phyloP scores from a whole-genome alignment of 2,113 vertebrate species.

The Bagarius yarrelli region DNA sequence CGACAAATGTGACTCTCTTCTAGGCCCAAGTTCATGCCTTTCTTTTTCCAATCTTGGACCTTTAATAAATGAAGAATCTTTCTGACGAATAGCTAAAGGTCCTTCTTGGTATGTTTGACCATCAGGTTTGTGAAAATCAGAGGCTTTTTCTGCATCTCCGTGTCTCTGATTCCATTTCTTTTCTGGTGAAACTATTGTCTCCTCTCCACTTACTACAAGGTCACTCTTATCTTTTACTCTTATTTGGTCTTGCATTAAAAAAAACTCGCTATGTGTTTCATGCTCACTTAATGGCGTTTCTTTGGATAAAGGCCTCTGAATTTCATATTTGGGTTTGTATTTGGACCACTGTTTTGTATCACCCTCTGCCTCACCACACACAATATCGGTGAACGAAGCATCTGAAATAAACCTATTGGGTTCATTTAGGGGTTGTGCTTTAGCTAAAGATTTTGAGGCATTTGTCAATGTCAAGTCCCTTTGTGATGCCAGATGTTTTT shows the following conservation, averaged over 20 bases:
- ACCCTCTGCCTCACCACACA: constrained; percentile 43
- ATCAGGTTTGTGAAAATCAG: constrained; percentile 44
- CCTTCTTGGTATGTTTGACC: constrained; percentile 31
- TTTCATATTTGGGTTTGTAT: constrained; percentile 39
- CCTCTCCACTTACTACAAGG: constrained; percentile 68
- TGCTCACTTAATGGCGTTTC: background rate
- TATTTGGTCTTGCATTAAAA: constrained; percentile 43
- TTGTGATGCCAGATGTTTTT: background rate
- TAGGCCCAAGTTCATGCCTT: constrained; percentile 44
- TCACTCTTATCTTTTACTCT: constrained; percentile 65
- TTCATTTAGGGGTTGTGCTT: background rate
- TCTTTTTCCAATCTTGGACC: constrained; percentile 58
- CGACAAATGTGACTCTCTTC: constrained; percentile 67
- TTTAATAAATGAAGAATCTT: constrained; percentile 36
- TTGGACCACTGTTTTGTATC: constrained; percentile 49
- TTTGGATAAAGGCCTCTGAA: background rate
- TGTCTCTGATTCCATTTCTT: constrained; percentile 20
- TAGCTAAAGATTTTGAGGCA: background rate
- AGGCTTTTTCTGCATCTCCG: constrained; percentile 43
- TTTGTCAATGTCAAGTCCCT: background rate
- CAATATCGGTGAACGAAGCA: constrained; percentile 39
- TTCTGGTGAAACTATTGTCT: constrained; percentile 50
- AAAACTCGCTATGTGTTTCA: background rate
- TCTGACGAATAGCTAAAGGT: constrained; percentile 32
- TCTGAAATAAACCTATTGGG: constrained; percentile 4